Evolutionary conservation across 1,140 invertebrate genomes (phyloP), one percentile per base, ranked within the genome.

Genomic region (Heliothis subflexa): DNA sequence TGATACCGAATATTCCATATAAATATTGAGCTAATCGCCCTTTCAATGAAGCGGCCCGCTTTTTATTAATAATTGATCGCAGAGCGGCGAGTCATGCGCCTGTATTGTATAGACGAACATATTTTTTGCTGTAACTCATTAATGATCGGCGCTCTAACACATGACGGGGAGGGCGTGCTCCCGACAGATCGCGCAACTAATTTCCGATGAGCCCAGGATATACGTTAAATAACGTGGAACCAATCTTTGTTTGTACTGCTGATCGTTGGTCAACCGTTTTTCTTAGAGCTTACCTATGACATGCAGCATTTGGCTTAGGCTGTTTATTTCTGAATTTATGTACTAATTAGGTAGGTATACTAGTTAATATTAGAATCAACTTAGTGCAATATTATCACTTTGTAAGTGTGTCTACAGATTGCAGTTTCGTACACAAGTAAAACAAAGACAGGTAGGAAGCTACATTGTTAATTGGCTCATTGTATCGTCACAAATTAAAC

Each of bases 1-100:
- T 94, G 92, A 94, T 94, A 93, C 92, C 91, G 93, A 93, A 94
- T 94, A 94, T 94, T 94, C 93, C 93, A 94, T 94, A 94, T 94
- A 94, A 94, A 94, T 94, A 94, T 94, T 94, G 93, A 94, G 92
- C 93, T 94, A 94, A 94, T 94, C 93, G 93, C 93, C 92, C 93
- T 94, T 94, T 94, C 92, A 94, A 94, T 94, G 91, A 91, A 91
- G 91, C 93, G 89, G 93, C 90, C 88, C 90, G 92, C 91, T 94
- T 94, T 94, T 94, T 94, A 94, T 93, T 93, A 94, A 94, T 94
- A 94, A 94, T 93, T 92, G 93, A 94, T 94, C 88, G 91, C 84
- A 77, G 89, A 94, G 86, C 89, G 84, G 87, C 93, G 88, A 94
- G 93, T 94, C 92, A 94, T 94, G 92, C 91, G 91, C 89, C 87